A percentile compares a stretch with the other conserved stretches of the same genome.
Evolutionary conservation across 2,888 invertebrate species (phyloP).

Genomic region (Rhamphomyia laevipes): DNA sequence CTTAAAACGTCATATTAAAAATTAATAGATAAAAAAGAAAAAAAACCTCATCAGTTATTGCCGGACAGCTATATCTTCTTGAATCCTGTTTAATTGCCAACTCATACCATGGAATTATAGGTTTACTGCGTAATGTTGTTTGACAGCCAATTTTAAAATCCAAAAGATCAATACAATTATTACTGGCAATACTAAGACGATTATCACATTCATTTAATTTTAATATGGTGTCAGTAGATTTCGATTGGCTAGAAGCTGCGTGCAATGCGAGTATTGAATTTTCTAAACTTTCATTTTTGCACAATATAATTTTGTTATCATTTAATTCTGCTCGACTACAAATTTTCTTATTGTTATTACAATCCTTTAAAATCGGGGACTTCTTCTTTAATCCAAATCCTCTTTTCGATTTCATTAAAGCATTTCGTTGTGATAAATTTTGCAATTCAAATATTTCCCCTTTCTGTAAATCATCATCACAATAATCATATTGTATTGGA

Average conservation of each 20-base stretch:
- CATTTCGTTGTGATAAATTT: background rate
- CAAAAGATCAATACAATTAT: conserved; percentile 38
- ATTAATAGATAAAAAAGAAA: too few relatives aligned
- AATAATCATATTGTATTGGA: conserved; percentile 18
- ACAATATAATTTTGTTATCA: too few relatives aligned
- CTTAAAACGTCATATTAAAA: too few relatives aligned
- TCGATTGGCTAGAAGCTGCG: too few relatives aligned
- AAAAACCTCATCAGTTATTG: conserved; percentile 34
- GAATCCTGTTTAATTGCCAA: conserved; percentile 60
- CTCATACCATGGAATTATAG: conserved; percentile 80
- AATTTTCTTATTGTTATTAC: too few relatives aligned
- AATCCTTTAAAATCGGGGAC: too few relatives aligned
- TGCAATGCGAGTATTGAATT: too few relatives aligned
- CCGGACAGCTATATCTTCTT: conserved; percentile 71
- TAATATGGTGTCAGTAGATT: too few relatives aligned
- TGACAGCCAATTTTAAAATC: conserved; percentile 58
- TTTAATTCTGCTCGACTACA: too few relatives aligned
- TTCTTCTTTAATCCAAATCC: too few relatives aligned
- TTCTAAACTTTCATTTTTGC: too few relatives aligned
- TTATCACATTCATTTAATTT: background rate
- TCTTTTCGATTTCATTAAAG: too few relatives aligned
- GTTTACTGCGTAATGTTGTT: conserved; percentile 52
- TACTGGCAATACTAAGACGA: conserved; percentile 8
- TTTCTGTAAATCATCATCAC: conserved; percentile 23
- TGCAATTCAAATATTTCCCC: conserved; percentile 2